Evolutionary conservation across 1,140 invertebrate genomes (phyloP).

Genomic region (Muscidifurax raptorellus): DNA sequence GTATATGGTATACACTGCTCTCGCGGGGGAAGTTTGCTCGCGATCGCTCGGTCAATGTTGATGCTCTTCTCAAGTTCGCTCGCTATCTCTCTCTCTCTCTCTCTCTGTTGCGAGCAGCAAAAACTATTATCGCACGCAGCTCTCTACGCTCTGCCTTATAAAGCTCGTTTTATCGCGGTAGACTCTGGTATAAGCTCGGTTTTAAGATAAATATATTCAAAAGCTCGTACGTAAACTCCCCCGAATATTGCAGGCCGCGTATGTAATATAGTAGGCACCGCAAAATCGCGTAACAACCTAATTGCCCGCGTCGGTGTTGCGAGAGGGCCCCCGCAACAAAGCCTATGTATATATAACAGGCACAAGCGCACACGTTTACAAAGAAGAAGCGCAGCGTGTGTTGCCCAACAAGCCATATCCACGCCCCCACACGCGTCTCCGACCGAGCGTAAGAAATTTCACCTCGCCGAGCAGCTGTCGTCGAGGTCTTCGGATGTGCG

Average conservation of each 20-base stretch:
- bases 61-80: not conserved
- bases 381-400: slow-evolving; percentile 1
- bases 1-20: not conserved
- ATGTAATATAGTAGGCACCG: not conserved
- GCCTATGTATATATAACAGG: not conserved
- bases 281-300: not conserved
- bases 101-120: not conserved
- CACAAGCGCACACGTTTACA: too few species aligned
- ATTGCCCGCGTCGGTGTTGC: not conserved
- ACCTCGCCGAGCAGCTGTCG: not conserved
- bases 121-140: not conserved
- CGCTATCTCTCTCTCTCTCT: not conserved
- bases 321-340: not conserved
- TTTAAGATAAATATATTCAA: too few species aligned
- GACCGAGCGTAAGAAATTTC: not conserved
- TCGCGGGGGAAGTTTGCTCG: not conserved
- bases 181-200: not conserved
- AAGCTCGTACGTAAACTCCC: not conserved
- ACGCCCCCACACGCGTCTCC: not conserved
- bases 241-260: not conserved
- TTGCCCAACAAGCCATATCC: not conserved
- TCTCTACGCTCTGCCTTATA: too few species aligned
- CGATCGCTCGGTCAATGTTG: not conserved
- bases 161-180: too few species aligned
- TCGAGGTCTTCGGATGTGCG: not conserved